These are phyloP conservation scores for Meda fulgida DNA, from an alignment of 2,797 vertebrate species.

Conservation along the genomic window DNA sequence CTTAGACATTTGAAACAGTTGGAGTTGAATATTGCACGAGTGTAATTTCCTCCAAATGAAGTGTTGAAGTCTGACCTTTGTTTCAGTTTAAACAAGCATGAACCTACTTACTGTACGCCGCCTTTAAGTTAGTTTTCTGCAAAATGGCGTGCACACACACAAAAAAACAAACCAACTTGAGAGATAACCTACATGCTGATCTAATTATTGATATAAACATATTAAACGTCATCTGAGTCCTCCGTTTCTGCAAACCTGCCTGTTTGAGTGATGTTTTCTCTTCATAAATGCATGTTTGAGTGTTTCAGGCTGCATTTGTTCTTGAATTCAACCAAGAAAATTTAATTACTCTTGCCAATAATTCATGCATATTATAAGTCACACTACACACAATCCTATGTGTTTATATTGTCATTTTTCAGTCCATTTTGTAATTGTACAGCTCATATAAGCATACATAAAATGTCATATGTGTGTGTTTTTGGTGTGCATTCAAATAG, in stretches of 20 bases:
- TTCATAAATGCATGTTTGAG: constrained; percentile 13
- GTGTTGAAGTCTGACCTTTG: not conserved
- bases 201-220: not conserved
- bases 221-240: not conserved
- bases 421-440: constrained; percentile 14
- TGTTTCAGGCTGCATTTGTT: not conserved
- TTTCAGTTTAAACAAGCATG: constrained; percentile 13
- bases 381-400: not conserved
- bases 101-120: not conserved
- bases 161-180: not conserved
- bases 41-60: not conserved
- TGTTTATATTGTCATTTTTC: constrained; percentile 32
- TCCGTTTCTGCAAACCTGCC: not conserved
- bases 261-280: not conserved
- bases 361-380: not conserved
- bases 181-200: not conserved
- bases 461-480: constrained; percentile 15
- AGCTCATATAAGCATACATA: constrained; percentile 3
- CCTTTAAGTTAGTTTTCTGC: not conserved
- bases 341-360: not conserved
- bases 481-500: not conserved
- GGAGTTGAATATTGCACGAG: not conserved
- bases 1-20: not conserved
- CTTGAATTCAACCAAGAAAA: not conserved
- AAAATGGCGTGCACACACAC: not conserved